Base-by-base conservation (phyloP, 1,140 invertebrate species). In the Galleria mellonella region DNA sequence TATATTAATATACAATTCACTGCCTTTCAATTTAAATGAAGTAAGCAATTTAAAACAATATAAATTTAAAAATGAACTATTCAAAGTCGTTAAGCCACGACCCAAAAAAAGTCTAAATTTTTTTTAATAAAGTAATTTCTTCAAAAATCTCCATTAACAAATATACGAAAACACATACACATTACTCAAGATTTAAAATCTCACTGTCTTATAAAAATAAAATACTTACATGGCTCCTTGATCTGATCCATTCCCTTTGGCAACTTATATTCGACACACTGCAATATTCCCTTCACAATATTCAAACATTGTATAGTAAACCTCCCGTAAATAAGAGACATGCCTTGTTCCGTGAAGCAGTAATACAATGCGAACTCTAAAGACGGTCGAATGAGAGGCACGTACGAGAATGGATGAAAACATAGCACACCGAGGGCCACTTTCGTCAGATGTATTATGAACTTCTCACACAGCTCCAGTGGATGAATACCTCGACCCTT, bases 301-400 rank as follows among this genome's bases (percentile, higher is more conserved):
- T 97, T 97, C 45, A 98, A 89, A 59, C 93, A 95, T 50, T 96
- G 94, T 52, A 98, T 95, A 31, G 91, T 91, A 73, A 98, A 96
- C 68, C 91, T 87, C 72, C 96, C 94, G 86, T 96, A 97, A 14
- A 93, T 77, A 23, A 92, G 88, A 56, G 88, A 83, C 82, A 94
- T 90, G 29, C 92, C 94, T 42, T 88, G 86, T 33, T 93, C 90
- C 12, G 94, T 95, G 72, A 98, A 98, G 55, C 94, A 93, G 83
- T 96, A 96, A 73, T 91, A 93, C 35, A 93, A 89, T 13, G 93
- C 90, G 65, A 97, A 94, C 66, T 97, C 92, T 43, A 98, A 72
- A 0, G 93, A 91, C 7, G 91, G 89, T 32, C 91, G 87, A 40
- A 97, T 92, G 23, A 96, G 92, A 44, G 93, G 90, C 13, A 95